These are phyloP conservation scores for Sebastolobus alascanus DNA, from an alignment of 2,797 vertebrate species.

Conservation along the genomic window DNA sequence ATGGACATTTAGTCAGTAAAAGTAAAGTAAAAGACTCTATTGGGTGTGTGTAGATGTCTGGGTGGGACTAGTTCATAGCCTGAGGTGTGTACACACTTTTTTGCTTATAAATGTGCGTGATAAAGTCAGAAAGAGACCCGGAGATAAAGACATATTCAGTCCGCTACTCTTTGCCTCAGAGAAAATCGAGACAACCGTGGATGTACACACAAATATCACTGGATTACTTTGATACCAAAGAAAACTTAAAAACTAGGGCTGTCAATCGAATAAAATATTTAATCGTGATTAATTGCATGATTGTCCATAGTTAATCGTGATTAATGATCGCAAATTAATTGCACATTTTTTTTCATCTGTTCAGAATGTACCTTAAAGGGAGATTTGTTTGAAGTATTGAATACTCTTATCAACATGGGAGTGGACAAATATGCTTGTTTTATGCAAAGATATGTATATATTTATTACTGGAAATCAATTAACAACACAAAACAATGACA, in stretches of 20 bases:
- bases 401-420: no score
- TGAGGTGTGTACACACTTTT: not conserved
- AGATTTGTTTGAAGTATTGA: rapidly evolving
- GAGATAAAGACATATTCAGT: not conserved
- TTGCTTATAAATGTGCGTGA: not conserved
- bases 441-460: no score
- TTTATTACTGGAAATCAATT: rapidly evolving
- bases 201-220: not conserved
- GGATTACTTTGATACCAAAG: no score
- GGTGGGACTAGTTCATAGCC: not conserved
- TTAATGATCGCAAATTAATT: no score
- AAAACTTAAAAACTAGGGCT: no score
- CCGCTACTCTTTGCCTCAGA: not conserved
- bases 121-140: not conserved
- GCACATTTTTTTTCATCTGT: no score
- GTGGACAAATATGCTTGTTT: no score
- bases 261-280: no score
- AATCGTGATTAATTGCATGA: no score
- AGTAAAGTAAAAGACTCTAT: not conserved
- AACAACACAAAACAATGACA: no score
- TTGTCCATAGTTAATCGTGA: no score
- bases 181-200: not conserved
- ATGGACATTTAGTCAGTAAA: not conserved
- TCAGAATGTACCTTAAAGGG: no score
- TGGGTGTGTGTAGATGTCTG: not conserved